Base-by-base conservation (phyloP, 35 echinoderm and acorn worm species). In the Strongylocentrotus purpuratus region DNA sequence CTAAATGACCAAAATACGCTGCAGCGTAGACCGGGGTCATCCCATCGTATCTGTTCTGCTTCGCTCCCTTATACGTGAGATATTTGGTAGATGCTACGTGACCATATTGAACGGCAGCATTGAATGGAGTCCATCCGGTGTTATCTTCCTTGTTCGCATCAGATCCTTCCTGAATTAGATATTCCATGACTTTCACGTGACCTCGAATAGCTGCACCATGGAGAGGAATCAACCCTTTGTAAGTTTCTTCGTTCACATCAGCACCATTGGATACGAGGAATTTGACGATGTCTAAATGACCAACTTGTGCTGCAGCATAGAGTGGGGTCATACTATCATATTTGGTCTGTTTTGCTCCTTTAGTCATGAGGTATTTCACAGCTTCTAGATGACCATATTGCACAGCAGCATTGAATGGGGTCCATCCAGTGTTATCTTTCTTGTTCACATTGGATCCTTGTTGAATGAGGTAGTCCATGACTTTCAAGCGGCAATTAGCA, bases 401-500 rank as follows among this genome's bases (percentile, higher is more conserved):
- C 28, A 28, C 20, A 25, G 61, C 61, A 71, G 18, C 61, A 71
- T 25, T 20, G 25, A 71, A 28, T 4, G 61, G 61, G 2, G 25
- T 71, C 61, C 17, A 20, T 2, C 61, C 61, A 28, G 28, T 71
- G 4, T 0, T 0, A 6, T 4, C 18, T 28, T 2, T 2, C 5
- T 71, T 28, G 5, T 71, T 71, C 18, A 71, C 61, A 71, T 71
- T 18, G 28, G 61, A 20, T 20, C 61, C 61, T 25, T 71, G 61
- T 1, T 20, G 25, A 71, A 71, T 71, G 61, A 71, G 25, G 7
- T 25, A 71, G 28, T 71, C 5, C 25, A 71, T 28, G 25, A 71
- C 25, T n/a, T 5, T 28, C 2, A 0, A 71, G 20, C 18, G 18
- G 0, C 0, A 25, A 0, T 0, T n/a, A n/a, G n/a, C n/a, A 71